Base-by-base conservation (phyloP, 1,140 invertebrate genomes). In the Cydia pomonella region DNA sequence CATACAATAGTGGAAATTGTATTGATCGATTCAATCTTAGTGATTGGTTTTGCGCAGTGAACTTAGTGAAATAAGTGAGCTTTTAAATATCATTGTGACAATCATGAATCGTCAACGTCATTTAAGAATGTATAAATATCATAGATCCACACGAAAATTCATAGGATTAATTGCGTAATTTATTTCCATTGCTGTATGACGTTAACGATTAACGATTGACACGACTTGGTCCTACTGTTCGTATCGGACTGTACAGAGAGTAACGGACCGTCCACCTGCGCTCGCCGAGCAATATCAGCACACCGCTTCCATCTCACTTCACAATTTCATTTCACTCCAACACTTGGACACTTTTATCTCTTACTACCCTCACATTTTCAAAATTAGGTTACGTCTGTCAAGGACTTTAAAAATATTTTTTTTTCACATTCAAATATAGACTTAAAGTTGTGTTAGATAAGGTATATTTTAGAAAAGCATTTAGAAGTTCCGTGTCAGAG, bases 291-390 rank as follows among this genome's bases (percentile, higher is more conserved):
- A 69, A 69, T 69, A 69, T 69, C 64, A 69, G 64, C 64, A 10
- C 62, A 7, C 23, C 29, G 63, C 13, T n/a, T 38, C 27, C 29
- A 41, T 4, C 27, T 69, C 64, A 69, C 64, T 69, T 69, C 64
- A 69, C 64, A 69, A 69, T 69, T 69, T 41, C 21, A 69, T 69
- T 69, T 16, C 64, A 69, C 64, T 16, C 64, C 1, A n/a, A 27
- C 13, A 69, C 64, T 69, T 33, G 64, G 29, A 29, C 29, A 69
- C 27, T 69, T 69, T 69, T 69, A 33, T 69, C 64, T 69, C 16
- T 69, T 38, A 33, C 63, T 33, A 18, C 16, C 16, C 50, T 53
- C 50, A 53, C 50, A 50, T n/a, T n/a, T 7, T n/a, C 1, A 53
- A 53, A 53, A 53, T 53, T 53, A 53, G 50, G 50, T 53, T 53